Evolutionary conservation across 2,113 vertebrate species (phyloP), one percentile per base, ranked within the genome.

Genomic region (Mola mola): DNA sequence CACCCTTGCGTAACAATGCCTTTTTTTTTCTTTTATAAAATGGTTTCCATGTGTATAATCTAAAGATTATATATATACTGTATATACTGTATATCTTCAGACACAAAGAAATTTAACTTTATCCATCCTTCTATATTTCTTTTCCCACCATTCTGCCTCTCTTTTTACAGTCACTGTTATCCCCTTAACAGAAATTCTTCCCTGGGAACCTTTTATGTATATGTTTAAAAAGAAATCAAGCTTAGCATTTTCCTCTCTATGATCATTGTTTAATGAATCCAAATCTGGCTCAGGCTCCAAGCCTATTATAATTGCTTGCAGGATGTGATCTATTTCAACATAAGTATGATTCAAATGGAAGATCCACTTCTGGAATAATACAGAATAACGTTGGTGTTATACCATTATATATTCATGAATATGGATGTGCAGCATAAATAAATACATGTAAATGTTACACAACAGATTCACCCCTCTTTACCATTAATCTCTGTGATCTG

Each of bases 1-100:
- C 96, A 97, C 94, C 94, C 96, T 98, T 98, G 96, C 95, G 92
- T 98, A 97, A 99, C 96, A 96, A 94, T 94, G 95, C 93, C 94
- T 95, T 93, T 95, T 96, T 92, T 94, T 83, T 94, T 93, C 92
- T 90, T 94, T 94, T 94, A 78, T 95, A 95, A 98, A 96, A 97
- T 96, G 94, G 94, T 97, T 98, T 97, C 95, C 95, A 97, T 97
- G 94, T 97, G 95, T 95, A 94, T 93, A 95, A 96, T 96, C 95
- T 95, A 97, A 96, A 97, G 94, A 96, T 95, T 95, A 84, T 85
- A 78, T 83, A 89, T 93, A 93, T 80, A 22, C 24, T 26, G 43
- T 52, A 81, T 76, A 80, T 59, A 81, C n/a, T 78, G 78, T 60
- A 81, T 79, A 81, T 70, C 34, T 64, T 87, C 72, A 81, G 53